These are phyloP conservation scores for Sphaeramia orbicularis DNA, from an alignment of 2,797 vertebrate species.

Conservation along the genomic window DNA sequence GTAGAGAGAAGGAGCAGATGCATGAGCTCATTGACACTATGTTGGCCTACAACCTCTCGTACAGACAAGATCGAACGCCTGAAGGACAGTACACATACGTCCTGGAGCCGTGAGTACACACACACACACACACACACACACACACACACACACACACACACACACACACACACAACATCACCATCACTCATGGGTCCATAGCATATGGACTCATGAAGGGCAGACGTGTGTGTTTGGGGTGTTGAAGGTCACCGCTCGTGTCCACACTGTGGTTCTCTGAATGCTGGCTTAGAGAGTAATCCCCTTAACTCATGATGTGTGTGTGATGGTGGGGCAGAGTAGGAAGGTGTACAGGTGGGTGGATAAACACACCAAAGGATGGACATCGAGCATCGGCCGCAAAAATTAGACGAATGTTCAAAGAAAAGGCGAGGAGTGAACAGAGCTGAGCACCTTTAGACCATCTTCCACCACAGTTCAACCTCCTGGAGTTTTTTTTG, in stretches of 20 bases:
- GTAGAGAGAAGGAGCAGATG: slow-evolving; percentile 93
- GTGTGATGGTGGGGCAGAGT: slow-evolving; percentile 36
- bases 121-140: slow-evolving; percentile 34
- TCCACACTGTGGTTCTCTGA: slow-evolving; percentile 49
- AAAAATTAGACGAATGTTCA: neutral
- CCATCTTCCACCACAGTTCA: neutral
- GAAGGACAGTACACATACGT: slow-evolving; percentile 93
- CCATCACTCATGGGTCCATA: neutral
- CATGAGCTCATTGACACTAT: slow-evolving; percentile 91
- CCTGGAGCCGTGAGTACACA: slow-evolving; percentile 93
- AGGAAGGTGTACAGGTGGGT: slow-evolving; percentile 34
- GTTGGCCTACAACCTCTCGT: slow-evolving; percentile 96
- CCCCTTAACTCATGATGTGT: slow-evolving; percentile 59
- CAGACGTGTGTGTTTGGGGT: slow-evolving; percentile 40
- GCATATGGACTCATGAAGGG: slow-evolving; percentile 20
- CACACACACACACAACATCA: neutral
- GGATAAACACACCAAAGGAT: slow-evolving; percentile 14
- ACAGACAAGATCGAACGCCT: slow-evolving; percentile 92
- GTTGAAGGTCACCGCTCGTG: slow-evolving; percentile 70
- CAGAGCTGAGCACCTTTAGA: neutral
- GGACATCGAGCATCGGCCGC: neutral
- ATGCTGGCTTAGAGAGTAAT: slow-evolving; percentile 75
- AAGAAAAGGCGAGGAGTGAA: neutral
- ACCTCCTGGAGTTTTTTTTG: neutral
- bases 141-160: slow-evolving; percentile 1